Conservation (phyloP, 2,797 vertebrate genomes). For the Eulemur coronatus region DNA sequence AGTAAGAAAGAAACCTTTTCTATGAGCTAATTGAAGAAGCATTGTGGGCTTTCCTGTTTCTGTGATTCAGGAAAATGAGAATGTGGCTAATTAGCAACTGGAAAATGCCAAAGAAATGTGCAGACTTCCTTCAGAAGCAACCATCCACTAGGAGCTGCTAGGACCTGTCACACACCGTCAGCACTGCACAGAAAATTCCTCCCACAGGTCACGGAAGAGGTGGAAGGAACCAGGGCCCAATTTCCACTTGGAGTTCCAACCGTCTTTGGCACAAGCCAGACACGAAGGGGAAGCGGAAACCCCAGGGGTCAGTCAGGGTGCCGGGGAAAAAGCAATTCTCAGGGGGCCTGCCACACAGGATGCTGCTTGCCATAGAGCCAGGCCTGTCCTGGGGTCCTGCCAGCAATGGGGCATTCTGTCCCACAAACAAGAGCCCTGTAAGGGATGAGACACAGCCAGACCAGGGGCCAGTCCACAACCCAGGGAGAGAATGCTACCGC, state of each 20-base stretch:
- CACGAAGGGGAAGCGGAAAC: background rate
- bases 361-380: background rate
- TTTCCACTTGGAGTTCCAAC: background rate
- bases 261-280: too few species aligned
- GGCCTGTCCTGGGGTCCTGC: background rate
- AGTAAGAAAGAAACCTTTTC: slow-evolving; percentile 30
- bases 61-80: slow-evolving; percentile 57
- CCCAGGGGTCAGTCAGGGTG: background rate
- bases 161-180: background rate
- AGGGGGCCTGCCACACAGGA: too few species aligned
- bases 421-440: background rate
- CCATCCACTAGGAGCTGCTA: background rate
- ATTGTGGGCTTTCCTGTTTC: slow-evolving; percentile 40
- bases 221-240: background rate
- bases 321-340: background rate
- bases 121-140: slow-evolving; percentile 40
- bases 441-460: fast-evolving
- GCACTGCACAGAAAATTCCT: background rate
- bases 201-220: background rate
- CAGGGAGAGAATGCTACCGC: background rate
- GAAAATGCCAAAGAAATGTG: slow-evolving; percentile 44
- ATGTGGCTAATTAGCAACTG: slow-evolving; percentile 70
- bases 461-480: too few species aligned
- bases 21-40: background rate
- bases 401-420: background rate